Conservation (phyloP, 92 coral and sea anemone genomes). For the Porites lobata region DNA sequence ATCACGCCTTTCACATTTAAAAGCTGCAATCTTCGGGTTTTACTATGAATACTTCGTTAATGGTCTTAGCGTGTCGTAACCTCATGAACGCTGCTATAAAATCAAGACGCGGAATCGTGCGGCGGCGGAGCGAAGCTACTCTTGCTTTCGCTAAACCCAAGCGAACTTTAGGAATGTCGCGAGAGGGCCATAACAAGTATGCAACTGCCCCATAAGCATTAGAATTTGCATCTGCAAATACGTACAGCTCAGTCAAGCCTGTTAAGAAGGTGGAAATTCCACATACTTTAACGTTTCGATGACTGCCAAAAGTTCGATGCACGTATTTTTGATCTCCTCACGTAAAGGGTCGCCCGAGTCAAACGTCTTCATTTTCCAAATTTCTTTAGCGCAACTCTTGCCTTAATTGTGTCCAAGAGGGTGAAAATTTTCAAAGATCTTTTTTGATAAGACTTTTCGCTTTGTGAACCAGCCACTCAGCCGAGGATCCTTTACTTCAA, state of each 20-base stretch:
- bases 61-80: no score
- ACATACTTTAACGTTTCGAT: no score
- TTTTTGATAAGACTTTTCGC: no score
- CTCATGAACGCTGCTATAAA: conserved; percentile 24
- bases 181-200: conserved; percentile 54
- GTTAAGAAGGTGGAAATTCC: not conserved
- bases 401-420: conserved; percentile 50
- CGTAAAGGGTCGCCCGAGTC: conserved; percentile 58
- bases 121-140: conserved; percentile 19
- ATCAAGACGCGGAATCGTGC: conserved; percentile 21
- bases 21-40: no score
- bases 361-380: conserved; percentile 60
- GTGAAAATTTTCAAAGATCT: no score
- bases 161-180: conserved; percentile 44
- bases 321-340: no score
- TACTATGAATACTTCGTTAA: no score
- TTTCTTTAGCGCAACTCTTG: conserved; percentile 61
- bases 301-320: no score
- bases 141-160: conserved; percentile 36
- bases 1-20: no score
- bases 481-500: no score
- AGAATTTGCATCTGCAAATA: conserved; percentile 65
- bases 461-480: no score
- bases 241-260: conserved; percentile 58
- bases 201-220: conserved; percentile 65